phyloP scores from a whole-genome alignment of 2,888 invertebrate species.

The Mystacides longicornis region DNA sequence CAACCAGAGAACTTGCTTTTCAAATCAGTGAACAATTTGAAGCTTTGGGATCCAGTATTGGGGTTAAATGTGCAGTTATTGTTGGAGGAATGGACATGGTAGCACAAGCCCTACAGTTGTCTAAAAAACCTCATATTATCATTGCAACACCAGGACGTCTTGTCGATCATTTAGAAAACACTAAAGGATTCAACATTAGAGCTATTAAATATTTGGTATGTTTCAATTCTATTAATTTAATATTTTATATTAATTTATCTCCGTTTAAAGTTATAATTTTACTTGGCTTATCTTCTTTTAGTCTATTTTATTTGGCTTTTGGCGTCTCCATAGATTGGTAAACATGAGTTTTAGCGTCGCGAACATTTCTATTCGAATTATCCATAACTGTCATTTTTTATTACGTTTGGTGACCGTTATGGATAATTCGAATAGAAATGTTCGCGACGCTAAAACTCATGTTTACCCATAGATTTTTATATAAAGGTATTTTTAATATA shows the following conservation, averaged over 20 bases:
- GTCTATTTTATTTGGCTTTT: too few relatives aligned
- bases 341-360: too few relatives aligned
- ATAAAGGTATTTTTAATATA: too few relatives aligned
- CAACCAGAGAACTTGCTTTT: conserved; percentile 95
- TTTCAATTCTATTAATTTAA: conserved; percentile 17
- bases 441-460: too few relatives aligned
- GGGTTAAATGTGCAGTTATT: conserved; percentile 91
- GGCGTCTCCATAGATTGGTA: too few relatives aligned
- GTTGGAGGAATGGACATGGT: conserved; percentile 99
- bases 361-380: too few relatives aligned
- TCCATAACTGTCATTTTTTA: too few relatives aligned
- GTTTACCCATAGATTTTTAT: too few relatives aligned
- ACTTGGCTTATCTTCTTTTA: too few relatives aligned
- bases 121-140: conserved; percentile 94
- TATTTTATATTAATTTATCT: not conserved
- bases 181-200: conserved; percentile 92
- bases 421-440: too few relatives aligned
- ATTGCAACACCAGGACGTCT: conserved; percentile 95
- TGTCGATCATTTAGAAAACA: conserved; percentile 94
- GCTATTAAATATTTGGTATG: conserved; percentile 79
- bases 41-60: conserved; percentile 86
- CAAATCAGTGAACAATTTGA: conserved; percentile 99
- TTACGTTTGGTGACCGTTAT: too few relatives aligned
- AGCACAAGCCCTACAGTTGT: conserved; percentile 81
- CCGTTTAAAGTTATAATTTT: too few relatives aligned